Evolutionary conservation across 2,113 vertebrate species (phyloP).

Genomic region (Chloropsis cyanopogon): DNA sequence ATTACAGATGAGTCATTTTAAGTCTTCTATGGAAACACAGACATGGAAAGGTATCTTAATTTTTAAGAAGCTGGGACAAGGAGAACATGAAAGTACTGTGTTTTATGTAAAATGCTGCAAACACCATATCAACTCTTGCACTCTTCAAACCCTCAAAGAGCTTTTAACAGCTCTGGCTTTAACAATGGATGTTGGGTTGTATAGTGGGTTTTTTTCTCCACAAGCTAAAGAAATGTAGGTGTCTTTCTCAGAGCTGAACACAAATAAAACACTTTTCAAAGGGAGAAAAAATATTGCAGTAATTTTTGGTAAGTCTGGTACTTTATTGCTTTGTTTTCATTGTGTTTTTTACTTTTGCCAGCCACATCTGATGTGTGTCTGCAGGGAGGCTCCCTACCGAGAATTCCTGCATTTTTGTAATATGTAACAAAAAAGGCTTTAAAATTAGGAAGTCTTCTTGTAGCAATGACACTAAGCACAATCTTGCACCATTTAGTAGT

Average conservation of each 20-base stretch:
- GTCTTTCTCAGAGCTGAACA: background rate
- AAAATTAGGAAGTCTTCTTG: background rate
- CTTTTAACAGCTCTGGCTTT: background rate
- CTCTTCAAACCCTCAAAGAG: background rate
- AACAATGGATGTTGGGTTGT: background rate
- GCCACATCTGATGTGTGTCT: background rate
- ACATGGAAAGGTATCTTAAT: background rate
- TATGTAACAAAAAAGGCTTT: background rate
- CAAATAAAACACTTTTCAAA: background rate
- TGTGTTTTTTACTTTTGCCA: background rate
- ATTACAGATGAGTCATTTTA: background rate
- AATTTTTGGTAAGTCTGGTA: background rate
- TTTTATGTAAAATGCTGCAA: background rate
- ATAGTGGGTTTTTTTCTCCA: accelerated
- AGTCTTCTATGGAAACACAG: background rate
- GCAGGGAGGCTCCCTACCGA: background rate
- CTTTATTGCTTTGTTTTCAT: background rate
- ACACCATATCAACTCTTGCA: background rate
- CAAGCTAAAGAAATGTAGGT: background rate
- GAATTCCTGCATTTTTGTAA: background rate
- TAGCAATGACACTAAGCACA: background rate
- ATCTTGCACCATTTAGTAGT: background rate
- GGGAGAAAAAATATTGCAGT: background rate
- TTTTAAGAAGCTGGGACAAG: background rate
- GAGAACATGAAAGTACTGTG: background rate